Evolutionary conservation across 2,113 vertebrate genomes (phyloP).

Genomic region (Crocuta crocuta): DNA sequence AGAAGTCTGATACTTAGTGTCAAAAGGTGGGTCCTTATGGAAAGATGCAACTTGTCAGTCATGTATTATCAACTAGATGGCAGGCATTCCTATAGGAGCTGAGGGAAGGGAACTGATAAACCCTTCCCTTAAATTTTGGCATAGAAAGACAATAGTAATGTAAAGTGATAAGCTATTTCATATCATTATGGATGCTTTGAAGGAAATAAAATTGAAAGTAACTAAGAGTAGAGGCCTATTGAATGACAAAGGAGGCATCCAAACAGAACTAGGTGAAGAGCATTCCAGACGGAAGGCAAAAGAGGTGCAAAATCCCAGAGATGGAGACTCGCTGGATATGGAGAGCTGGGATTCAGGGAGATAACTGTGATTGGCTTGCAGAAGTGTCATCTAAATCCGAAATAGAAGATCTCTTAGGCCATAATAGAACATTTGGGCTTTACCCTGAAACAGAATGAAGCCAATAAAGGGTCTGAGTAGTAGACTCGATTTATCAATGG

Average conservation of each 20-base stretch:
- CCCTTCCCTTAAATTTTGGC: background rate
- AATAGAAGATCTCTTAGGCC: rapidly evolving
- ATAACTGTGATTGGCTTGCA: background rate
- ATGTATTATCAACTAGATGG: background rate
- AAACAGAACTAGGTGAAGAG: background rate
- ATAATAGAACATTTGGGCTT: background rate
- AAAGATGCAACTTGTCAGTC: background rate
- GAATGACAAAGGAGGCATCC: background rate
- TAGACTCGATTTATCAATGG: background rate
- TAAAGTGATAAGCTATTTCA: background rate
- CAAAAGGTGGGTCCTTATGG: background rate
- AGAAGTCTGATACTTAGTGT: background rate
- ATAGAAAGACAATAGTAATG: background rate
- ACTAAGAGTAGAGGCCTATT: background rate
- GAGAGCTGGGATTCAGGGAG: background rate
- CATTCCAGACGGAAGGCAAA: background rate
- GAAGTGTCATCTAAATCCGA: background rate
- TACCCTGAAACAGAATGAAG: background rate
- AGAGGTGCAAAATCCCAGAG: background rate
- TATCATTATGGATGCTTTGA: background rate
- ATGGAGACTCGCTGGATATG: background rate
- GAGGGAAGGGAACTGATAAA: background rate
- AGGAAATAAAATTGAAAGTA: background rate
- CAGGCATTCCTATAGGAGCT: background rate
- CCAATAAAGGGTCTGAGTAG: background rate